Evolutionary conservation across 2,888 invertebrate genomes (phyloP).

Genomic region (Tromatobia lineatoria): DNA sequence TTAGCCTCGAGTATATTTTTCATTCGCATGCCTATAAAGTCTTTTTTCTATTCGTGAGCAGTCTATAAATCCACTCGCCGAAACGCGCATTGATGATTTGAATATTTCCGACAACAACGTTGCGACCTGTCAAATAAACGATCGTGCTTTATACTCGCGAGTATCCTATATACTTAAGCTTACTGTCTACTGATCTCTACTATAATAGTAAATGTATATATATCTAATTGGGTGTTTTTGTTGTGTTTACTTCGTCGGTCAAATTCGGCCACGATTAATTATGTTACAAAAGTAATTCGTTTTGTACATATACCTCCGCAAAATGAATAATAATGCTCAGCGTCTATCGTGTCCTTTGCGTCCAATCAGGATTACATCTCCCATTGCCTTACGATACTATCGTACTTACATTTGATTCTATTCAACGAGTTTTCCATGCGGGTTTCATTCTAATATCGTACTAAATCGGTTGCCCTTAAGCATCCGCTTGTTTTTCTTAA

Average conservation of each 20-base stretch:
- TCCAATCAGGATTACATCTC: neutral
- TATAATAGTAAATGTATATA: constrained; percentile 11
- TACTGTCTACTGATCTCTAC: constrained; percentile 21
- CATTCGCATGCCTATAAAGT: neutral
- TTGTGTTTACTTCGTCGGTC: neutral
- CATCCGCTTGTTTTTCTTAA: neutral
- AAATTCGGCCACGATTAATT: constrained; percentile 44
- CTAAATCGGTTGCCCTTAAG: neutral
- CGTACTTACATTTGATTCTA: constrained; percentile 44
- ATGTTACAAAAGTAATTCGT: constrained; percentile 78
- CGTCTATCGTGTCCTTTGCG: constrained; percentile 37
- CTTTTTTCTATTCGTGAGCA: neutral
- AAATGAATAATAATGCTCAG: constrained; percentile 36
- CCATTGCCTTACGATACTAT: constrained; percentile 48
- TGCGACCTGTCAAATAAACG: constrained; percentile 34
- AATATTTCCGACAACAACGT: constrained; percentile 1
- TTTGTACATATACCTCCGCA: constrained; percentile 75
- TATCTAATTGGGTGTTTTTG: neutral
- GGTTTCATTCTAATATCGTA: constrained; percentile 10
- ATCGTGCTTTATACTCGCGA: constrained; percentile 20
- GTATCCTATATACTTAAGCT: constrained; percentile 37
- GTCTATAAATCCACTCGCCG: neutral
- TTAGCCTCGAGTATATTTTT: neutral
- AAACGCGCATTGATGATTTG: neutral
- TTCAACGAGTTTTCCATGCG: constrained; percentile 30